Percentiles rank a stretch among this genome's conserved stretches.
Evolutionary conservation across 2,113 vertebrate genomes (phyloP).

Genomic region (Triplophysa rosa): DNA sequence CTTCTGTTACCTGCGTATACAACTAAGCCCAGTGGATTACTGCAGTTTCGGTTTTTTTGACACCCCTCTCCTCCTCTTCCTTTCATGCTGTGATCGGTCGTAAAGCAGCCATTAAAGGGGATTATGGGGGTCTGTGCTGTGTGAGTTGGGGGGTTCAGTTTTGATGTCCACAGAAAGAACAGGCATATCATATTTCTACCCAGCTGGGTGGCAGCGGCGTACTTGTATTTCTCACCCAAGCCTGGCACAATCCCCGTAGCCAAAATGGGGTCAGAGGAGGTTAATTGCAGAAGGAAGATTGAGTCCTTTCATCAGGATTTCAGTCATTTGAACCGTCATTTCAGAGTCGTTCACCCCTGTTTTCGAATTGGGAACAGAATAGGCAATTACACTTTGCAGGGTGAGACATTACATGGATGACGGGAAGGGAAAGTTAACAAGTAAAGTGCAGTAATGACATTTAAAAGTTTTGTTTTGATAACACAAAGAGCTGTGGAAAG

Average conservation of each 20-base stretch:
- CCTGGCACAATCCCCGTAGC: constrained; percentile 53
- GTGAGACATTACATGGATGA: not conserved
- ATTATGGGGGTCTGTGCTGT: constrained; percentile 14
- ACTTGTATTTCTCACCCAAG: constrained; percentile 63
- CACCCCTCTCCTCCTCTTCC: constrained; percentile 37
- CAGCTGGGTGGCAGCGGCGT: constrained; percentile 36
- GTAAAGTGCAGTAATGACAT: not conserved
- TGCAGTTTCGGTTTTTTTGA: constrained; percentile 39
- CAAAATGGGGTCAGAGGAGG: constrained; percentile 53
- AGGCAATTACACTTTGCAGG: constrained; percentile 29
- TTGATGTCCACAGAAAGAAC: constrained; percentile 55
- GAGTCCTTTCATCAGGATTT: constrained; percentile 66
- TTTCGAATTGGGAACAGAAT: constrained; percentile 47
- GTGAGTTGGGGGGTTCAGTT: constrained; percentile 39
- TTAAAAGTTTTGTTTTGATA: not conserved
- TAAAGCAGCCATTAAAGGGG: constrained; percentile 2
- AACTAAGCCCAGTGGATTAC: constrained; percentile 27
- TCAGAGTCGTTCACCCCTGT: constrained; percentile 5
- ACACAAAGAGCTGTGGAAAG: not conserved
- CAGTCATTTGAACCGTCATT: constrained; percentile 38
- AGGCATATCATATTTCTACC: constrained; percentile 62
- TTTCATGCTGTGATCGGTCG: constrained; percentile 43
- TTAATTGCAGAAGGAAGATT: constrained; percentile 57
- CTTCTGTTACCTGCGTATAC: constrained; percentile 30
- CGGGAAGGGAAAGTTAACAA: not conserved